Evolutionary conservation across 2,113 vertebrate genomes (phyloP).

Genomic region (Centropristis striata): DNA sequence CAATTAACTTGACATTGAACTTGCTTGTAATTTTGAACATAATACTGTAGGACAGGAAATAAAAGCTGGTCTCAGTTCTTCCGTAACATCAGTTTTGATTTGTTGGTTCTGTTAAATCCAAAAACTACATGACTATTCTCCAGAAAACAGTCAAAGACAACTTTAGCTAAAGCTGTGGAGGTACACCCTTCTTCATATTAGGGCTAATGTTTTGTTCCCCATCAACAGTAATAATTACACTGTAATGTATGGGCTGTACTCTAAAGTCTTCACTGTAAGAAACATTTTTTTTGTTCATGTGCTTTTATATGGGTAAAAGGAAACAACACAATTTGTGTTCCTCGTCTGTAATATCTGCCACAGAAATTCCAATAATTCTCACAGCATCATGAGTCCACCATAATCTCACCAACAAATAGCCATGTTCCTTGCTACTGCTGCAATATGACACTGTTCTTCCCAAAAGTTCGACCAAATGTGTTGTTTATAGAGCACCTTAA

Average conservation of each 20-base stretch:
- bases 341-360: neutral
- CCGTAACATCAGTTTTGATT: neutral
- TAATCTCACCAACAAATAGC: neutral
- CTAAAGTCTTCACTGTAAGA: constrained; percentile 13
- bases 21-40: too few species aligned
- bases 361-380: neutral
- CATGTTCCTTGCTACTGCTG: neutral
- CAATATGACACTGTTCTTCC: too few species aligned
- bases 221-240: neutral
- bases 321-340: neutral
- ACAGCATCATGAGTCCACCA: too few species aligned
- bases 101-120: neutral
- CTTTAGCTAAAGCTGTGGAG: too few species aligned
- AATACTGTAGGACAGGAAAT: too few species aligned
- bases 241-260: constrained; percentile 17
- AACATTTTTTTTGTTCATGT: constrained; percentile 41
- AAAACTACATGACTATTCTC: neutral
- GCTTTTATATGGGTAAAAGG: constrained; percentile 27
- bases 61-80: neutral
- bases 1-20: too few species aligned
- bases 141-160: too few species aligned
- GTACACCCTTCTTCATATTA: too few species aligned
- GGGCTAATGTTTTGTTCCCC: neutral
- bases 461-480: too few species aligned
- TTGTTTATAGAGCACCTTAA: too few species aligned